A percentile compares a stretch with the other conserved stretches of the same genome.
Evolutionary conservation across 2,797 vertebrate genomes (phyloP).

Genomic region (Anguilla megastoma): DNA sequence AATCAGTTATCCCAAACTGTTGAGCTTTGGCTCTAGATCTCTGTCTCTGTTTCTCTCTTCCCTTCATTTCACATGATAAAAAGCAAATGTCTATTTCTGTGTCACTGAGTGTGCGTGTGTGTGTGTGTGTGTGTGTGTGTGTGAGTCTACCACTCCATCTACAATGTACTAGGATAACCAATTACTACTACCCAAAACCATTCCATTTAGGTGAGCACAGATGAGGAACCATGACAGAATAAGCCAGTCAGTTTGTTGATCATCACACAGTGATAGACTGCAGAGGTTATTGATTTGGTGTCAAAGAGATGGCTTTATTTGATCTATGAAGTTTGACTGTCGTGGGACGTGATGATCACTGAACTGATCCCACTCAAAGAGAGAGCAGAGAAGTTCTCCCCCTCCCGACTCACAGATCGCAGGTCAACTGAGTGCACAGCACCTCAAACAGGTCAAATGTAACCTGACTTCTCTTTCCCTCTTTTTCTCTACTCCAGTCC

Average conservation of each 20-base stretch:
- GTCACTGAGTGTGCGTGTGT: neutral
- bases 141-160: neutral
- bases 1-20: neutral
- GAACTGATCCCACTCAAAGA: neutral
- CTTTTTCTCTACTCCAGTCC: neutral
- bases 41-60: neutral
- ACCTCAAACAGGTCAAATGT: conserved; percentile 50
- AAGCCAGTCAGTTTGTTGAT: conserved; percentile 14
- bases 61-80: neutral
- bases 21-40: neutral
- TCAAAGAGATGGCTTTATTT: conserved; percentile 47
- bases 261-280: neutral
- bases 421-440: conserved; percentile 43
- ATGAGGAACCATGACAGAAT: conserved; percentile 19
- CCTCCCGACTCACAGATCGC: conserved; percentile 37
- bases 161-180: neutral
- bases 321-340: conserved; percentile 55
- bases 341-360: conserved; percentile 53
- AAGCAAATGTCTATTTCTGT: neutral
- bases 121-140: neutral
- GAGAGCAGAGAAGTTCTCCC: conserved; percentile 4
- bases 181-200: neutral
- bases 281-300: conserved; percentile 60
- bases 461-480: conserved; percentile 36
- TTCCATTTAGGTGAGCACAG: neutral